These are phyloP conservation scores for Pogonus chalceus DNA, from an alignment of 1,140 invertebrate genomes.

Conservation along the genomic window DNA sequence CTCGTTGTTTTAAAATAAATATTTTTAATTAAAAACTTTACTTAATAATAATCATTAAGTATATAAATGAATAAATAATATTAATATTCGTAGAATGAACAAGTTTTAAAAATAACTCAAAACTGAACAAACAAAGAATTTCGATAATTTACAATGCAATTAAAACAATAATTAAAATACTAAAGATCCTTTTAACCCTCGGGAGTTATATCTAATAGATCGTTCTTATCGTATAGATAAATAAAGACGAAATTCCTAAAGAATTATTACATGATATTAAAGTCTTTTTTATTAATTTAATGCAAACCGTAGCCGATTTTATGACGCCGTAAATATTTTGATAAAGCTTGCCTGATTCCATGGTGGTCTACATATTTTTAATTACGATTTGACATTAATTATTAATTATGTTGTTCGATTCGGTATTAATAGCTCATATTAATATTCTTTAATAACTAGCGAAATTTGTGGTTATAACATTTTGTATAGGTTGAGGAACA, in stretches of 20 bases:
- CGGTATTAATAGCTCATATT: neutral
- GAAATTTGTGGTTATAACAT: too few relatives aligned
- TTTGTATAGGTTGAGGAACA: too few relatives aligned
- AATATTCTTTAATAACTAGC: too few relatives aligned
- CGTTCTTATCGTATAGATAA: neutral
- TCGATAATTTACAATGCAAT: constrained; percentile 5
- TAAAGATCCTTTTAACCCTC: neutral
- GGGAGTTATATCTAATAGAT: neutral
- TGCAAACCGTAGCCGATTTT: constrained; percentile 5
- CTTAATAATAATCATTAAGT: too few relatives aligned
- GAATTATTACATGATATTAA: constrained; percentile 5
- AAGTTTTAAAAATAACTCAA: too few relatives aligned
- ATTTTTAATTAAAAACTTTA: too few relatives aligned
- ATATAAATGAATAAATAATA: too few relatives aligned
- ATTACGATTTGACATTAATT: constrained; percentile 2
- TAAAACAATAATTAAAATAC: constrained; percentile 5
- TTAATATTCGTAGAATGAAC: too few relatives aligned
- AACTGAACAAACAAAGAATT: neutral
- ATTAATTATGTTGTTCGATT: constrained; percentile 4
- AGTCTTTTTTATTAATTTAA: constrained; percentile 7
- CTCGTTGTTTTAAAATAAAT: too few relatives aligned
- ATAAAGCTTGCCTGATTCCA: neutral
- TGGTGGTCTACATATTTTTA: constrained; percentile 6
- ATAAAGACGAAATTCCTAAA: neutral
- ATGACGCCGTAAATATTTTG: constrained; percentile 2